Percentiles rank a stretch among this genome's conserved stretches.
These are phyloP conservation scores for Fabriciana adippe DNA, from an alignment of 2,888 invertebrate genomes.

Conservation along the genomic window DNA sequence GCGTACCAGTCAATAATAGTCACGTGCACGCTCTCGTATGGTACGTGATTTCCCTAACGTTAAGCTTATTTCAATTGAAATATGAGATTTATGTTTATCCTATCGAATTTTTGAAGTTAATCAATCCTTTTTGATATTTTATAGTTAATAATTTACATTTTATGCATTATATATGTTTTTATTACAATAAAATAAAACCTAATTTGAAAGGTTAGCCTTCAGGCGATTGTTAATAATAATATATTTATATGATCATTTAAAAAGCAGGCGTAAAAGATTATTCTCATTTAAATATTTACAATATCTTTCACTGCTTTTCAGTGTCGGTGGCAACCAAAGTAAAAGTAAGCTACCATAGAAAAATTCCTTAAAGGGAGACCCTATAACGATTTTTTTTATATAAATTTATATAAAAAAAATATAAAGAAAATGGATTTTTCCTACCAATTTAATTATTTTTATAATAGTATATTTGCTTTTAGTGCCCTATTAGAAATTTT, in stretches of 20 bases:
- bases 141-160: neutral
- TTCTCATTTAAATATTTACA: too few species aligned
- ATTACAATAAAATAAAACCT: too few species aligned
- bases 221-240: neutral
- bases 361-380: too few species aligned
- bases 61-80: slow-evolving; percentile 8
- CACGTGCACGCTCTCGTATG: slow-evolving; percentile 5
- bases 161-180: neutral
- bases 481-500: too few species aligned
- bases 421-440: too few species aligned
- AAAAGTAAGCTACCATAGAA: too few species aligned
- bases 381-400: too few species aligned
- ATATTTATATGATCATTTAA: too few species aligned
- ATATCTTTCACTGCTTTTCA: too few species aligned
- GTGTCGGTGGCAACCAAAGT: too few species aligned
- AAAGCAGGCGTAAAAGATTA: too few species aligned
- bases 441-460: neutral
- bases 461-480: neutral
- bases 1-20: slow-evolving; percentile 6
- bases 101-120: neutral
- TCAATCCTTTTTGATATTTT: neutral
- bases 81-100: slow-evolving; percentile 4
- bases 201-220: neutral
- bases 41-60: slow-evolving; percentile 3
- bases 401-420: too few species aligned